phyloP scores from a whole-genome alignment of 2,113 vertebrate species.

The Lonchura striata region DNA sequence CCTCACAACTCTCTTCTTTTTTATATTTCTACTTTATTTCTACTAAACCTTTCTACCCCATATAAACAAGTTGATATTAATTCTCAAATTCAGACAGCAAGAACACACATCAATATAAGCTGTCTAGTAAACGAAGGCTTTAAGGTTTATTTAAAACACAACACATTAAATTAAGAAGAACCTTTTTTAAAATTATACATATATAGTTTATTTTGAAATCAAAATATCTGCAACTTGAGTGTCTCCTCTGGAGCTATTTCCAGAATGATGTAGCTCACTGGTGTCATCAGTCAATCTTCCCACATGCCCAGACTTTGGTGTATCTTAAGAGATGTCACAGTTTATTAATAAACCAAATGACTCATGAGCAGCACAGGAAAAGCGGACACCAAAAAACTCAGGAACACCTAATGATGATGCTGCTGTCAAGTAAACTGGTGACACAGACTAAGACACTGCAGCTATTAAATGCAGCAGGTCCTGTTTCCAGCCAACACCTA shows the following conservation, averaged over 20 bases:
- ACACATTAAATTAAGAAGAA: not conserved
- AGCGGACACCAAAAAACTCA: not conserved
- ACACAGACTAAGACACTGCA: not conserved
- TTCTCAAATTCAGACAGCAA: not conserved
- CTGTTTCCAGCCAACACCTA: not conserved
- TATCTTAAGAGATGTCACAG: not conserved
- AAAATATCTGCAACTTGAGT: not conserved
- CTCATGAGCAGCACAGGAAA: not conserved
- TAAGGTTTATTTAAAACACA: not conserved
- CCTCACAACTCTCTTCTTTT: not conserved
- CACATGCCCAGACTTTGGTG: not conserved
- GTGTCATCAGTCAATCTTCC: not conserved
- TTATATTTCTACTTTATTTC: not conserved
- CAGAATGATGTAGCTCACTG: not conserved
- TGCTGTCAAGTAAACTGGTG: not conserved
- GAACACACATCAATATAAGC: not conserved
- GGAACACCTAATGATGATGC: not conserved
- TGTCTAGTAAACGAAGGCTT: not conserved
- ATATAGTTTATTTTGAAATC: not conserved
- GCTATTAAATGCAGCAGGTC: not conserved
- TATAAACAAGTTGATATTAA: not conserved
- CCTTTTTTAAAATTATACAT: fast-evolving
- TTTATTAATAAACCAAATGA: slow-evolving; percentile 29
- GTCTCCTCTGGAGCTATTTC: not conserved
- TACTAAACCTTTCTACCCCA: not conserved